Conservation (phyloP, 2,797 vertebrate genomes). For the Agapornis canus region DNA sequence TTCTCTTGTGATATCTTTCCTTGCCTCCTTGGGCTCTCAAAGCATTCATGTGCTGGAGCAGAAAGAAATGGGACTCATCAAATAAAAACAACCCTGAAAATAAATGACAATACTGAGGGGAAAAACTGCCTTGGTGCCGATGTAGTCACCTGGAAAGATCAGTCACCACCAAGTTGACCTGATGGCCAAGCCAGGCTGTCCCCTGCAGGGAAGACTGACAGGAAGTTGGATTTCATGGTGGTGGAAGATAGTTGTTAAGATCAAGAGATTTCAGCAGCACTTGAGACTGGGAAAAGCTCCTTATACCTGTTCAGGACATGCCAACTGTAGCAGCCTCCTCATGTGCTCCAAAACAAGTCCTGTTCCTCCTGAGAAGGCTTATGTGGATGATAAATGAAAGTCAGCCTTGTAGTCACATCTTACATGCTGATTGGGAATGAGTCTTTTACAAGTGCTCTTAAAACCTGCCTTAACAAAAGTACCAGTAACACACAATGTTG, state of each 20-base stretch:
- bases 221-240: neutral
- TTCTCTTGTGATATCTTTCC: neutral
- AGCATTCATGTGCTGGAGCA: neutral
- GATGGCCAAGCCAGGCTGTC: neutral
- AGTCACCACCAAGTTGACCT: neutral
- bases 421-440: neutral
- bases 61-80: neutral
- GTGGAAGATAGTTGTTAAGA: neutral
- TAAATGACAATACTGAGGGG: neutral
- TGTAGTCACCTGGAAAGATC: neutral
- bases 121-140: neutral
- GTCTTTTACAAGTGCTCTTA: neutral
- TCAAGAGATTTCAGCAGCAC: neutral
- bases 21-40: neutral
- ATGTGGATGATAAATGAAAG: neutral
- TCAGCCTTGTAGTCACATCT: neutral
- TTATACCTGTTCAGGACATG: neutral
- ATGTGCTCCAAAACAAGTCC: neutral
- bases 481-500: neutral
- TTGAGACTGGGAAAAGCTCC: conserved; percentile 17
- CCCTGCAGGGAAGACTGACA: neutral
- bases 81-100: neutral
- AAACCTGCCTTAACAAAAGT: neutral
- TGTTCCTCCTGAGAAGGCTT: neutral
- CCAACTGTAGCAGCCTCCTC: neutral